Evolutionary conservation across 2,888 invertebrate species (phyloP), one percentile per base, ranked within the genome.

Genomic region (Octonoba sinensis): DNA sequence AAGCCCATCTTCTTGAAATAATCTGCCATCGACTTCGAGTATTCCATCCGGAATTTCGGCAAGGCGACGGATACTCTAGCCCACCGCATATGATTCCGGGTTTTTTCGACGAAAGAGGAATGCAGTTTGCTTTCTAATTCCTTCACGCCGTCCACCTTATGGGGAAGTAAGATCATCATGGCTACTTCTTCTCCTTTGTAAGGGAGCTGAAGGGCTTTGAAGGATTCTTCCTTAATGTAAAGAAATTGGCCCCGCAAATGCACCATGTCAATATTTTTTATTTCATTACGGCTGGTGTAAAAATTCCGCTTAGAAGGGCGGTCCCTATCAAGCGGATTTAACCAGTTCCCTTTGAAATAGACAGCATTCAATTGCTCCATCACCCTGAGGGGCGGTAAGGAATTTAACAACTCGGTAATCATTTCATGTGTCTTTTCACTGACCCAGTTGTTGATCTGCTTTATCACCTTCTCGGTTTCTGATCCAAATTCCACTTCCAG

Each of bases 341-440:
- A 81, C 90, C 90, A 90, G 46, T 85, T 86, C 1, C 89, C 90
- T 85, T 82, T 90, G 85, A 90, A 90, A 84, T 90, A 90, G 20
- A 89, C 87, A 2, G 89, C 90, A 86, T 90, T 90, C n/a, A 89
- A 87, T n/a, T 90, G 84, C 13, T 90, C 87, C 85, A 90, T 85
- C 0, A 86, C 67, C 22, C 71, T 71, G 0, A 84, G 60, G 8
- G 82, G 71, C 20, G 82, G 15, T 15, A 84, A 36, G n/a, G n/a
- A n/a, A n/a, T n/a, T n/a, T n/a, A n/a, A n/a, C n/a, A n/a, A n/a
- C n/a, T 70, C 36, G 12, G 77, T 70, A 16, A 84, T 77, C 71
- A 73, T 82, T 20, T 56, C 47, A 47, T 66, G 16, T 15, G 78
- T 78, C 27, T 47, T 47, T 4, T 57, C 47, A 20, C 27, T 49